These are phyloP conservation scores for Mantis religiosa DNA, from an alignment of 2,888 invertebrate genomes.

Conservation along the genomic window DNA sequence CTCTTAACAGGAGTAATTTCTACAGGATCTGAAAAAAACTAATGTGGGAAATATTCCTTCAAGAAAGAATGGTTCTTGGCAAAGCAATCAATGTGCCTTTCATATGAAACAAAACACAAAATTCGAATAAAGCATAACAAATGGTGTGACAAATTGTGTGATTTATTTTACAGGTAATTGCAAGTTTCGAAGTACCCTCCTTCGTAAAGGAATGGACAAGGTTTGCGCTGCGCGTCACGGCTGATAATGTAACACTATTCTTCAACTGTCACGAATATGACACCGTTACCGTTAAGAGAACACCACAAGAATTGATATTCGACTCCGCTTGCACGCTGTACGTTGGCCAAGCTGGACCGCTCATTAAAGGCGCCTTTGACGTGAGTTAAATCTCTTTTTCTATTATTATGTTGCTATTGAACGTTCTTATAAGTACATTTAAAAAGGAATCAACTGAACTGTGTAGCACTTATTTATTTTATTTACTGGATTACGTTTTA, in stretches of 20 bases:
- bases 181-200: constrained; percentile 70
- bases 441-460: too few species aligned
- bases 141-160: constrained; percentile 18
- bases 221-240: constrained; percentile 48
- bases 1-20: too few species aligned
- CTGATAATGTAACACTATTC: constrained; percentile 75
- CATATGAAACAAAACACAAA: too few species aligned
- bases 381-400: constrained; percentile 57
- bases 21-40: too few species aligned
- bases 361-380: constrained; percentile 80
- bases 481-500: too few species aligned
- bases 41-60: too few species aligned
- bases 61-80: too few species aligned
- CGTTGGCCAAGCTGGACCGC: constrained; percentile 87
- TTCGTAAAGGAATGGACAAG: constrained; percentile 76
- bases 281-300: constrained; percentile 62
- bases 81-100: too few species aligned
- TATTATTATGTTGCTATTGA: too few species aligned
- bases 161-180: constrained; percentile 63
- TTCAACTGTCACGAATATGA: constrained; percentile 82
- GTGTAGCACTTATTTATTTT: too few species aligned
- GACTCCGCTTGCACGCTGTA: constrained; percentile 92
- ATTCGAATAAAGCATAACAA: background rate
- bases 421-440: too few species aligned
- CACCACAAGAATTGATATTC: constrained; percentile 76